phyloP scores from a whole-genome alignment of 2,888 invertebrate genomes.

The Parnassius mnemosyne region DNA sequence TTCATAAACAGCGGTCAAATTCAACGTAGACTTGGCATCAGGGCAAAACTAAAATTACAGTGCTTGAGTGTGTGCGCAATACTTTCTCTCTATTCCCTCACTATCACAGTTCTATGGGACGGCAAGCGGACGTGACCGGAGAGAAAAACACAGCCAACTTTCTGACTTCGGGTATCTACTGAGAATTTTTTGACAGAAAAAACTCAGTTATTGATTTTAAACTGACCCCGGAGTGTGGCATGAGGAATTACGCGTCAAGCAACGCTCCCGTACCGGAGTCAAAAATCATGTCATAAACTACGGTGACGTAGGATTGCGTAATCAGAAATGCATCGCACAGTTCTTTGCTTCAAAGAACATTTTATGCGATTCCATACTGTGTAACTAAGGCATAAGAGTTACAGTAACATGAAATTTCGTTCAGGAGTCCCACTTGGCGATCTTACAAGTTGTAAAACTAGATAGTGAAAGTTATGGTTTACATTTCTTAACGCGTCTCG shows the following conservation, averaged over 20 bases:
- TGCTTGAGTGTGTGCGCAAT: too few species aligned
- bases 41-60: too few species aligned
- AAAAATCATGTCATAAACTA: background rate
- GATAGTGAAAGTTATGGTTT: conserved; percentile 15
- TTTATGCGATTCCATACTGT: background rate
- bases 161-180: too few species aligned
- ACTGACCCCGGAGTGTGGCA: too few species aligned
- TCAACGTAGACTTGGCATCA: too few species aligned
- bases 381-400: background rate
- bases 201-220: too few species aligned
- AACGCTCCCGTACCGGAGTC: background rate
- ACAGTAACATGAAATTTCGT: background rate
- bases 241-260: background rate
- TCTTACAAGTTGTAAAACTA: conserved; percentile 19
- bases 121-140: too few species aligned
- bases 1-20: too few species aligned
- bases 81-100: too few species aligned
- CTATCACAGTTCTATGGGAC: too few species aligned
- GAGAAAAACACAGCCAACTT: too few species aligned
- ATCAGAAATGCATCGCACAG: background rate
- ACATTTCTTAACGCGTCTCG: background rate
- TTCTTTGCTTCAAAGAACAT: background rate
- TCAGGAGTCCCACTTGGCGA: conserved; percentile 14
- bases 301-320: background rate
- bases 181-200: too few species aligned